These are phyloP conservation scores for Myiothlypis coronata DNA, from an alignment of 2,797 vertebrate genomes.

Conservation along the genomic window DNA sequence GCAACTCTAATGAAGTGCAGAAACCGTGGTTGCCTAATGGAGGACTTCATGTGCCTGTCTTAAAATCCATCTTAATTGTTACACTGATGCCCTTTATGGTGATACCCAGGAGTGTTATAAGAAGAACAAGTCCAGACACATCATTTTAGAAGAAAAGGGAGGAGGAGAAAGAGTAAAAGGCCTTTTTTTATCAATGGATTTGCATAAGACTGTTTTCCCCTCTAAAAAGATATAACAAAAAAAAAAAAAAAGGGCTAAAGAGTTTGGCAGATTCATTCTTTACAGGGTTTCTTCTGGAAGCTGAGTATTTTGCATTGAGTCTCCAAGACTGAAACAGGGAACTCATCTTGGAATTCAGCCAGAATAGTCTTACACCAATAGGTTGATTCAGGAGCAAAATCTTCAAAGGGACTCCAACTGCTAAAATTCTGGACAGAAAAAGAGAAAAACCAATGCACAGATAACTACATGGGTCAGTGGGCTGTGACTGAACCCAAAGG, in stretches of 20 bases:
- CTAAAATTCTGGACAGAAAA: slow-evolving; percentile 24
- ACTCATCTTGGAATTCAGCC: slow-evolving; percentile 7
- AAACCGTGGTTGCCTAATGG: neutral
- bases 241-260: neutral
- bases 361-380: slow-evolving; percentile 22
- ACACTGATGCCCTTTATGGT: neutral
- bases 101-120: neutral
- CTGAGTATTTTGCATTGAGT: slow-evolving; percentile 12
- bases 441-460: neutral
- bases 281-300: neutral
- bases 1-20: neutral
- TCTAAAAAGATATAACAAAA: neutral
- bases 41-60: neutral
- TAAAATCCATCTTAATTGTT: neutral
- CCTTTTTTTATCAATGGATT: neutral
- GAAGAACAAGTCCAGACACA: neutral
- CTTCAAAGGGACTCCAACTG: slow-evolving; percentile 26
- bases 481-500: slow-evolving; percentile 16
- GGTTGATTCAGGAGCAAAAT: slow-evolving; percentile 5
- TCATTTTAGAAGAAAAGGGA: neutral
- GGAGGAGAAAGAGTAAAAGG: neutral
- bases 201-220: neutral
- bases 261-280: neutral
- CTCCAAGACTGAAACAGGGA: neutral
- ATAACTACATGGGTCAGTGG: neutral